Evolutionary conservation across 2,888 invertebrate genomes (phyloP).

Genomic region (Gymnocheta viridis): DNA sequence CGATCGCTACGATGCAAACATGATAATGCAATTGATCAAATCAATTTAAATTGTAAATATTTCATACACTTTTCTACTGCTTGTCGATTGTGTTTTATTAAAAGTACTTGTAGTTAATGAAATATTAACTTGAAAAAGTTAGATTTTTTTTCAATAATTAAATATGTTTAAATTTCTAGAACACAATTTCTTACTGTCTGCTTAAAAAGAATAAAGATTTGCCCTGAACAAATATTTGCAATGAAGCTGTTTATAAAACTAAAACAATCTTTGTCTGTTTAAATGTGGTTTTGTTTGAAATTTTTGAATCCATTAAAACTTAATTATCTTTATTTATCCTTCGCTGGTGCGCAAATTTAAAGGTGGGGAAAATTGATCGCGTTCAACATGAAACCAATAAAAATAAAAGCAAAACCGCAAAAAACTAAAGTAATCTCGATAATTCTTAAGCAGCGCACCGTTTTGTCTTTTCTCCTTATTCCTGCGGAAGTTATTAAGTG

Average conservation of each 20-base stretch:
- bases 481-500: background rate
- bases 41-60: no score
- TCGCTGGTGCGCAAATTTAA: background rate
- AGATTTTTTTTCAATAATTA: background rate
- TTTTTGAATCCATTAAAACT: constrained; percentile 63
- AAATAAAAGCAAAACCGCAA: constrained; percentile 55
- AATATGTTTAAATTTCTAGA: background rate
- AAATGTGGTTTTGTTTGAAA: constrained; percentile 13
- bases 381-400: constrained; percentile 50
- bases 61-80: no score
- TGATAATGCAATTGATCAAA: no score
- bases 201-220: background rate
- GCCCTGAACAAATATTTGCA: background rate
- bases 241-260: background rate
- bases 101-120: background rate
- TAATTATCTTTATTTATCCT: constrained; percentile 57
- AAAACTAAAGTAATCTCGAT: constrained; percentile 58
- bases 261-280: background rate
- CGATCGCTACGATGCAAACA: no score
- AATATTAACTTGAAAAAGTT: background rate
- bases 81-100: no score
- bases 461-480: constrained; percentile 8
- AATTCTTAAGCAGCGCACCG: constrained; percentile 39
- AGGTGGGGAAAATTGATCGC: constrained; percentile 14
- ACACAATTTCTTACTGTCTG: background rate